Base-by-base conservation (phyloP, 2,113 vertebrate genomes). In the Xiphophorus couchianus region DNA sequence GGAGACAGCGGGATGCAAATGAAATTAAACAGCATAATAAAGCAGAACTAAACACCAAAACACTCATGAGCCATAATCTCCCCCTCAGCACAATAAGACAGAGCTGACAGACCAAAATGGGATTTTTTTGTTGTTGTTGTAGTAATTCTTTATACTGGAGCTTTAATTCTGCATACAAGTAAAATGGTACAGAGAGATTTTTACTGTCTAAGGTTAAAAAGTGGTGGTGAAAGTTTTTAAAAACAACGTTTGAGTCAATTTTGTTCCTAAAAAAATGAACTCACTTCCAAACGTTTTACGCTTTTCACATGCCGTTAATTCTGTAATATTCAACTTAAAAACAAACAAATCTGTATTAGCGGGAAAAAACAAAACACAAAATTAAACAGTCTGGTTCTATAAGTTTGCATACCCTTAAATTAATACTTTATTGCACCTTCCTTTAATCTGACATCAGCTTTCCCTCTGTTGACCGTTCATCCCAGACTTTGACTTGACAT, bases 41-140 rank as follows among this genome's bases (percentile, higher is more conserved):
- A 90, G 85, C 84, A 86, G 85, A 88, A 89, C 87, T 86, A 88
- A 90, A 83, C 35, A 84, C 74, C 81, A 62, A 80, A 78, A 83
- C 74, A 73, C 69, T 69, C 80, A 62, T 73, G 68, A 37, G 61
- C 17, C n/a, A 54, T 64, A 51, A 73, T 80, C 71, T 70, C 63
- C 48, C 61, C 33, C 42, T 58, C 44, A 7, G 60, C 69, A 58
- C 60, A 48, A 73, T 69, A 74, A 65, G 58, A 48, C 28, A 5
- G 5, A 73, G 62, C 1, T 13, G 29, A 13, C 54, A 28, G 63
- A 78, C 48, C 54, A 64, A 27, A 44, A 35, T 51, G 33, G n/a
- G 15, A 30, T 58, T 58, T 22, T 64, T 2, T 35, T 35, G 1
- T 15, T 30, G 0, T 71, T 72, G 27, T 54, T 63, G 6, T 64